Conservation (phyloP, 23 tunicate species). For the Phallusia fumigata region DNA sequence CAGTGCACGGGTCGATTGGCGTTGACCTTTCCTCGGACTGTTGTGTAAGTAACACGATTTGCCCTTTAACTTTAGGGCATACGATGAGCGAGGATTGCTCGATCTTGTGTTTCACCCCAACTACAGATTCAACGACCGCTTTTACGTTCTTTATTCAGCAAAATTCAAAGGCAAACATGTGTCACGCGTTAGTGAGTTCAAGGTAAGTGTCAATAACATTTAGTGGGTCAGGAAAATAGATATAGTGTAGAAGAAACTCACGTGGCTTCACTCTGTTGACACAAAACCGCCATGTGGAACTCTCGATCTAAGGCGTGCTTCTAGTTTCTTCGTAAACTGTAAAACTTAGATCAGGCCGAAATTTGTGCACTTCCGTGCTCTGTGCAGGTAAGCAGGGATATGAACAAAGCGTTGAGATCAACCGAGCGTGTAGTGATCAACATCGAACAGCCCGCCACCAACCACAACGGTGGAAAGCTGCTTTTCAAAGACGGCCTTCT, state of each 20-base stretch:
- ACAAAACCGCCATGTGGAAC: too few relatives aligned
- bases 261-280: too few relatives aligned
- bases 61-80: slow-evolving; percentile 22
- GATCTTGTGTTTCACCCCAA: slow-evolving; percentile 88
- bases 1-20: too few relatives aligned
- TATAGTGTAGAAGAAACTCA: too few relatives aligned
- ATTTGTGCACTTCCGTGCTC: too few relatives aligned
- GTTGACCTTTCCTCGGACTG: too few relatives aligned
- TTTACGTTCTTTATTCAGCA: slow-evolving; percentile 61
- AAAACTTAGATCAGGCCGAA: too few relatives aligned
- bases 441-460: slow-evolving; percentile 46
- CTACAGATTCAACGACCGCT: slow-evolving; percentile 48
- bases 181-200: slow-evolving; percentile 61
- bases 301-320: too few relatives aligned
- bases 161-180: slow-evolving; percentile 14
- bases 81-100: slow-evolving; percentile 83
- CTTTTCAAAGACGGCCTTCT: slow-evolving; percentile 59
- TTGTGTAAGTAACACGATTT: too few relatives aligned
- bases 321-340: too few relatives aligned
- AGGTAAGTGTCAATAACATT: slow-evolving; percentile 25
- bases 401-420: slow-evolving; percentile 52
- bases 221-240: too few relatives aligned
- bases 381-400: slow-evolving; percentile 13
- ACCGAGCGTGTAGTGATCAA: slow-evolving; percentile 56
- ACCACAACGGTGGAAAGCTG: slow-evolving; percentile 83